Evolutionary conservation across 2,797 vertebrate species (phyloP), one percentile per base, ranked within the genome.

Genomic region (Pagetopsis macropterus): DNA sequence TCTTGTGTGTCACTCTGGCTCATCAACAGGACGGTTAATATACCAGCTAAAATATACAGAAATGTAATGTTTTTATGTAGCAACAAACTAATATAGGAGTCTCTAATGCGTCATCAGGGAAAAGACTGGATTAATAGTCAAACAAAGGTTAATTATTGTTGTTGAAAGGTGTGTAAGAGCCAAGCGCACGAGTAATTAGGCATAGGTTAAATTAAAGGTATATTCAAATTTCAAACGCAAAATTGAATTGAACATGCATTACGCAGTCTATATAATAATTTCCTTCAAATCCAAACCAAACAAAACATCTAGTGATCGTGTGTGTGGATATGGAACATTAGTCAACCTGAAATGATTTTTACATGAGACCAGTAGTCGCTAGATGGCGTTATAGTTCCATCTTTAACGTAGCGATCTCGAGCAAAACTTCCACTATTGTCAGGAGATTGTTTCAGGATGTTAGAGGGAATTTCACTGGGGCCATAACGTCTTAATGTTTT

Each of bases 361-460:
- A 19, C 14, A 40, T 15, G 9, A 12, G 9, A 4, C 4, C 10
- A 6, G 12, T 7, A 1, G 0, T 74, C 85, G 8, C 76, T 77
- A 87, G 92, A 87, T 91, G 89, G 81, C 69, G 81, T 82, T 63
- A 37, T 62, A 46, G 66, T 14, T 65, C 33, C 31, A 76, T 56
- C 54, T 37, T 52, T 64, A 60, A 2, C 2, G 2, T 2, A 5
- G 16, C 40, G 31, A 40, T 54, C 7, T 16, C 13, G 23, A 11
- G 3, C 3, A 31, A 61, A 64, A 1, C 14, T 13, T 9, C 12
- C 4, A 16, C 17, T 52, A 48, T 43, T 65, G 12, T 33, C 23
- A 4, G 4, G 9, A 17, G 14, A 69, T 65, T 31, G 48, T 43
- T 45, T 55, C 49, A 58, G 21, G 10, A 66, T 44, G 57, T 62